phyloP scores from a whole-genome alignment of 2,888 invertebrate genomes.

The Drosophila formosana region DNA sequence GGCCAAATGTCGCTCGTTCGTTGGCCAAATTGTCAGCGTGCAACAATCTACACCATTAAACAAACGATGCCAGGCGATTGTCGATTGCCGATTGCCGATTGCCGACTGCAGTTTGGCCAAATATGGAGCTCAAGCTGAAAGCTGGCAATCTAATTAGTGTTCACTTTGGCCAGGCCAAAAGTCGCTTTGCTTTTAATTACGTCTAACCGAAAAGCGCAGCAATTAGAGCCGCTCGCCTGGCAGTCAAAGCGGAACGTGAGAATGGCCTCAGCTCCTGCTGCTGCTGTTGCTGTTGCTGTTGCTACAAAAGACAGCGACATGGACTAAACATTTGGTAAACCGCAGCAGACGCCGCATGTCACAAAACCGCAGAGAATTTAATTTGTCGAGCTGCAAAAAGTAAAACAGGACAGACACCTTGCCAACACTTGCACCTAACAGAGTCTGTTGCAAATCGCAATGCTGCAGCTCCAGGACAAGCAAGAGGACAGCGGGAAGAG shows the following conservation, averaged over 20 bases:
- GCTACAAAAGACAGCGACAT: conserved; percentile 15
- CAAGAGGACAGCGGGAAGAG: conserved; percentile 12
- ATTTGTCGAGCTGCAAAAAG: conserved; percentile 59
- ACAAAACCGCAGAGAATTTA: conserved; percentile 81
- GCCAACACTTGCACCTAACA: conserved; percentile 20
- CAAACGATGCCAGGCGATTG: conserved; percentile 74
- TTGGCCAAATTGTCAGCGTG: conserved; percentile 78
- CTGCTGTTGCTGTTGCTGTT: conserved; percentile 26
- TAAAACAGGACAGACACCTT: conserved; percentile 62
- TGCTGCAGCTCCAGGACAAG: background rate
- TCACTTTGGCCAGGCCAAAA: conserved; percentile 55
- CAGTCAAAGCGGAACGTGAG: conserved; percentile 70
- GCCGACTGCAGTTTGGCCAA: conserved; percentile 40
- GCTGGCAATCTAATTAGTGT: conserved; percentile 80
- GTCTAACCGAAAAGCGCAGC: conserved; percentile 55
- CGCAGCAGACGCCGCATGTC: conserved; percentile 77
- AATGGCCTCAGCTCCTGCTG: conserved; percentile 33
- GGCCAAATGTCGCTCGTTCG: conserved; percentile 48
- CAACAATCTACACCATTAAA: conserved; percentile 80
- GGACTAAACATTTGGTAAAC: conserved; percentile 63
- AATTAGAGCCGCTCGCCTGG: conserved; percentile 62
- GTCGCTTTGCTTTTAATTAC: conserved; percentile 73
- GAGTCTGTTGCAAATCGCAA: conserved; percentile 38
- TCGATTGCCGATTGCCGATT: background rate
- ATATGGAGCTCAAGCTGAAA: conserved; percentile 55